phyloP scores from a whole-genome alignment of 92 coral and sea anemone species.

The Bergia sp. region DNA sequence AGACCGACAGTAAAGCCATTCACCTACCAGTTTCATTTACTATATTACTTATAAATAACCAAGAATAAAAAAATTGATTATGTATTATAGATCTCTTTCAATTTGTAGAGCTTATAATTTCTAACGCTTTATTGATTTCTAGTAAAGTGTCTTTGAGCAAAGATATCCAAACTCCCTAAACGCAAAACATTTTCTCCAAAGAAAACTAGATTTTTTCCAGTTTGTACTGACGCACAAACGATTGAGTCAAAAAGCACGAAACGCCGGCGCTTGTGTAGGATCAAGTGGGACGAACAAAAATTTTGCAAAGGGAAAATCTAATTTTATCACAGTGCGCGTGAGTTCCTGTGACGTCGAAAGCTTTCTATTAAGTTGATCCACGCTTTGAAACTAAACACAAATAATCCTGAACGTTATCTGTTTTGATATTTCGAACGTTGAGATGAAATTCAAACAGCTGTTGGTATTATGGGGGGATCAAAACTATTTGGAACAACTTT shows the following conservation, averaged over 20 bases:
- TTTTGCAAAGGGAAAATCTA: neutral
- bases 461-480: neutral
- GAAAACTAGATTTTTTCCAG: neutral
- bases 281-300: neutral
- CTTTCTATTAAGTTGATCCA: conserved; percentile 11
- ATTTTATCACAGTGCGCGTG: neutral
- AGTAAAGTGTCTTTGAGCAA: too few species aligned
- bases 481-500: too few species aligned
- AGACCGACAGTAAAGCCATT: neutral
- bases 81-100: neutral
- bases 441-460: conserved; percentile 14
- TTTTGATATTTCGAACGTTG: neutral
- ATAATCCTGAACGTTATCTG: neutral
- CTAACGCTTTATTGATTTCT: too few species aligned
- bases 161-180: neutral
- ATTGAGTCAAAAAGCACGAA: neutral
- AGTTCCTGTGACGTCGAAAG: conserved; percentile 40
- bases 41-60: too few species aligned
- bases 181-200: neutral
- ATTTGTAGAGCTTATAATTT: neutral
- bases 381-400: neutral
- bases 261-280: neutral
- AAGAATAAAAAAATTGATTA: too few species aligned
- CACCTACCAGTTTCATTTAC: neutral
- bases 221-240: neutral